Percentiles rank a stretch among this genome's conserved stretches.
These are phyloP conservation scores for Chiroxiphia lanceolata DNA, from an alignment of 2,797 vertebrate species.

Conservation along the genomic window DNA sequence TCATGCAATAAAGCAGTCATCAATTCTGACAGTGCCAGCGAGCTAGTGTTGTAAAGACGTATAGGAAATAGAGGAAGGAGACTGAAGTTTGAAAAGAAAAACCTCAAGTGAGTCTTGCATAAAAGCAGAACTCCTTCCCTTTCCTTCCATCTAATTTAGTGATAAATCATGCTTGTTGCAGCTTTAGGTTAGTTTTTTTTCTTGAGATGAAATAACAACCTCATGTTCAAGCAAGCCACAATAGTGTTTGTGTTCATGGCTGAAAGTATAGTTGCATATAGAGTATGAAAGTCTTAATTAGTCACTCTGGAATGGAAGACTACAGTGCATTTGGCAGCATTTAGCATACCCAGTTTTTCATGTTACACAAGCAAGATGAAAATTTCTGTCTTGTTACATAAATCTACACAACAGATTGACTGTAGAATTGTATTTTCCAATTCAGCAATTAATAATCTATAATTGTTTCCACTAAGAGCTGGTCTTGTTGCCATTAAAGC, in stretches of 20 bases:
- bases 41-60: not conserved
- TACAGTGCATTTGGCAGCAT: constrained; percentile 8
- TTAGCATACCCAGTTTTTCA: not conserved
- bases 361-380: not conserved
- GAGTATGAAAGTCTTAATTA: not conserved
- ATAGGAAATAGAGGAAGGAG: not conserved
- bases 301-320: not conserved
- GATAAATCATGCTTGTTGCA: not conserved
- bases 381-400: not conserved
- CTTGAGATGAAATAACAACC: not conserved
- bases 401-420: not conserved
- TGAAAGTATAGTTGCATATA: not conserved
- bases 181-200: not conserved
- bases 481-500: not conserved
- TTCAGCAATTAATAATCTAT: not conserved
- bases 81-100: not conserved
- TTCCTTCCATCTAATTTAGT: not conserved
- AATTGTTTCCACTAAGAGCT: not conserved
- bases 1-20: not conserved
- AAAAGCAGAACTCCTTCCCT: not conserved
- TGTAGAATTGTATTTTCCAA: not conserved
- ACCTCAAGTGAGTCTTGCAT: not conserved
- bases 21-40: not conserved
- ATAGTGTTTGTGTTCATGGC: not conserved
- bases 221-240: not conserved